These are phyloP conservation scores for Copidosoma aretas DNA, from an alignment of 2,888 invertebrate genomes.

Conservation along the genomic window DNA sequence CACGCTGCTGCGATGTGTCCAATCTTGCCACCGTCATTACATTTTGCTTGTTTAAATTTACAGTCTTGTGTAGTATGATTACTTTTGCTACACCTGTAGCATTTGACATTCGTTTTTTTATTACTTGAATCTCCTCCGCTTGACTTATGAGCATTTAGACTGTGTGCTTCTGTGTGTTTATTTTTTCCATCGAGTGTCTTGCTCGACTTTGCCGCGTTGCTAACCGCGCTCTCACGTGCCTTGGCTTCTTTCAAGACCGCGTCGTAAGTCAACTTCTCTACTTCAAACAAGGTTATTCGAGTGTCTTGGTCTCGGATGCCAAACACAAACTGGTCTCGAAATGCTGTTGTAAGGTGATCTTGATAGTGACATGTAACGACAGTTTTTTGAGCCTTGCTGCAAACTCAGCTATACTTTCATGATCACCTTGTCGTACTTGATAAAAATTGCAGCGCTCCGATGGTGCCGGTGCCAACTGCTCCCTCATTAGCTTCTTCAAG, in stretches of 20 bases:
- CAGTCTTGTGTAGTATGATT: conserved; percentile 5
- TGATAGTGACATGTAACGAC: conserved; percentile 10
- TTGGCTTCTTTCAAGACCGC: no score
- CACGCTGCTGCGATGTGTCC: conserved; percentile 29
- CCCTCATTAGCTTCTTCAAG: conserved; percentile 15
- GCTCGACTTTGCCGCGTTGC: no score
- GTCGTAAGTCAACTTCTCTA: no score
- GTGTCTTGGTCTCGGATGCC: no score
- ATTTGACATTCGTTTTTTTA: neutral
- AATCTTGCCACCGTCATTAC: conserved; percentile 30
- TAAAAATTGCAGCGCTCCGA: conserved; percentile 3
- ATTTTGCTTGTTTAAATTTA: conserved; percentile 9
- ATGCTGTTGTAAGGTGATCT: no score
- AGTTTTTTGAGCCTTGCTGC: conserved; percentile 14
- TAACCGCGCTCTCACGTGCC: no score
- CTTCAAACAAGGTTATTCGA: no score
- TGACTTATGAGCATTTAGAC: conserved; percentile 10
- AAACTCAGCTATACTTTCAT: conserved; percentile 25
- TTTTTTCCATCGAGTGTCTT: no score
- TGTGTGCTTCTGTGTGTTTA: no score
- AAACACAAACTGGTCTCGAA: no score
- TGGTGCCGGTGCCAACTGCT: conserved; percentile 20
- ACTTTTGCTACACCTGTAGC: conserved; percentile 5
- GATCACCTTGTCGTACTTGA: conserved; percentile 22
- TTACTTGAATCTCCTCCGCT: conserved; percentile 14